Percentiles rank a stretch among this genome's conserved stretches.
These are phyloP conservation scores for Paracentrotus lividus DNA, from an alignment of 53 echinoderm and acorn worm species.

Conservation along the genomic window DNA sequence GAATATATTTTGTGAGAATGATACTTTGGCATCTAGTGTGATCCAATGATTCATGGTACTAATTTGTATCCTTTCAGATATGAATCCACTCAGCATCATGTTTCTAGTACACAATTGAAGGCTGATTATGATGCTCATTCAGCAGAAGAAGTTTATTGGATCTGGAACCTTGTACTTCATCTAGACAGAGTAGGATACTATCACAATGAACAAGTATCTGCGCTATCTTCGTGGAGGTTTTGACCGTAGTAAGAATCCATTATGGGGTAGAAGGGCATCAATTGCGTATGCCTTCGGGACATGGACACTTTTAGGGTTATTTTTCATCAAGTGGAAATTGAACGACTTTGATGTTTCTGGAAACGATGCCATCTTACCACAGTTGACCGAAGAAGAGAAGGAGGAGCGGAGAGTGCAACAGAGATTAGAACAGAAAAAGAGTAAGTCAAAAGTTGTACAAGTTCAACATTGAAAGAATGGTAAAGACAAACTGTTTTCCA, in stretches of 20 bases:
- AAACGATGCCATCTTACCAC: not conserved
- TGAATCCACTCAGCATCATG: not conserved
- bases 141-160: not conserved
- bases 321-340: slow-evolving; percentile 66
- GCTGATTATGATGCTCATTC: not conserved
- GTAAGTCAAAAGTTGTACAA: not conserved
- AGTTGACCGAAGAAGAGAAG: slow-evolving; percentile 63
- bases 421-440: slow-evolving; percentile 7
- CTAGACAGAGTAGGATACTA: not conserved
- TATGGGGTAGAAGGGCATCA: slow-evolving; percentile 71
- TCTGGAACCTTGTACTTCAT: not conserved
- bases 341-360: not conserved
- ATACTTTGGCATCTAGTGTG: not conserved
- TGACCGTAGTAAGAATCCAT: slow-evolving; percentile 65
- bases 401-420: not conserved
- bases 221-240: slow-evolving; percentile 1
- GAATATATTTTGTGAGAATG: too few relatives aligned
- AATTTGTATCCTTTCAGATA: not conserved
- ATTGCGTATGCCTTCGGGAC: slow-evolving; percentile 72
- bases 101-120: not conserved
- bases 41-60: not conserved
- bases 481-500: too few relatives aligned
- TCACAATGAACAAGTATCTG: slow-evolving; percentile 45
- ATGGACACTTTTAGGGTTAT: slow-evolving; percentile 76
- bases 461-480: not conserved